Evolutionary conservation across 1,140 invertebrate species (phyloP), one percentile per base, ranked within the genome.

Genomic region (Lordiphosa collinella): DNA sequence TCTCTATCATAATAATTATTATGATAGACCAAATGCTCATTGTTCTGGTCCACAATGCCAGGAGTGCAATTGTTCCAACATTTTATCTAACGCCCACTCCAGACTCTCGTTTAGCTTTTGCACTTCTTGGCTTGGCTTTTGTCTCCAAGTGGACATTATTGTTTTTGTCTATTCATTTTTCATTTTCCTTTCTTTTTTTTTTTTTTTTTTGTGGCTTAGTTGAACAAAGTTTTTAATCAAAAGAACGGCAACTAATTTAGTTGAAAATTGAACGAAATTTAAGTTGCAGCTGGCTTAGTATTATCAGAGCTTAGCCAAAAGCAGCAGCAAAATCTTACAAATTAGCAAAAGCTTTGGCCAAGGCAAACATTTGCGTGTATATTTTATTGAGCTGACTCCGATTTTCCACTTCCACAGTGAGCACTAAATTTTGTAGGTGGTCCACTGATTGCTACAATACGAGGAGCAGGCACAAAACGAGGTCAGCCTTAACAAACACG

Each of bases 201-300:
- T 37, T 44, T 35, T 14, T 31, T 40, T 49, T 34, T 65, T 58
- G 60, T 54, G 56, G 32, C 72, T 66, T 76, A 76, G 71, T 70
- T 76, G 61, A 76, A 25, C 66, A 75, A 80, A 70, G 62, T 74
- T 73, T 74, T 46, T 54, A 74, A 68, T 73, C 70, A 68, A 82
- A 61, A 55, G 51, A 40, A 18, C 43, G 36, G 36, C 37, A 71
- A 52, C 55, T 80, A 82, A 82, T 84, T 82, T 70, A 64, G 64
- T 82, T 82, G 14, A 57, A 58, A 58, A 16, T 49, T n/a, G 34
- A 12, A 41, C 40, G 12, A 13, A 38, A 46, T 18, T 12, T 31
- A 14, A 29, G 38, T 49, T 13, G 14, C 11, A 34, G 12, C 7
- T 2, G 36, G 43, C 57, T 67, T 51, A 67, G 36, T 53, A 66